phyloP scores from a whole-genome alignment of 2,888 invertebrate species.

The Sepioteuthis lessoniana region DNA sequence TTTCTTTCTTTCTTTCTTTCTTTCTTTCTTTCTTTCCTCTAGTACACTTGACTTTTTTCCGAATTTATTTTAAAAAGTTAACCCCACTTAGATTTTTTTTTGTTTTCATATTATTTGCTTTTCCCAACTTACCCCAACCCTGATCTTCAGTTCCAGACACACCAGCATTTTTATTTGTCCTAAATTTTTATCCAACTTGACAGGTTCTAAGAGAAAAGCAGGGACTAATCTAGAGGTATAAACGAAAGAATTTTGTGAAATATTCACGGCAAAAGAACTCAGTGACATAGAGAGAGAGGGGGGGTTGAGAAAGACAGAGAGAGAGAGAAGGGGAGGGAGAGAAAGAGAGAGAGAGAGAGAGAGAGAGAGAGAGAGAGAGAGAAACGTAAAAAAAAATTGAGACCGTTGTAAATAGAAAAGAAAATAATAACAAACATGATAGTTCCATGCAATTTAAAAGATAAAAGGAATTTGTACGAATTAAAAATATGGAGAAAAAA shows the following conservation, averaged over 20 bases:
- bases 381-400: background rate
- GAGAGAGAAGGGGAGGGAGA: too few species aligned
- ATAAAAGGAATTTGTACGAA: background rate
- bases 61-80: background rate
- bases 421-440: background rate
- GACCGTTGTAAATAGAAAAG: background rate
- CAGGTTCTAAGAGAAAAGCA: background rate
- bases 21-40: background rate
- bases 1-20: background rate
- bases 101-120: background rate
- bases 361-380: too few species aligned
- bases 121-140: background rate
- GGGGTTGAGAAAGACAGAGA: too few species aligned
- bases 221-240: background rate
- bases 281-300: too few species aligned
- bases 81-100: background rate
- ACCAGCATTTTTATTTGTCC: background rate
- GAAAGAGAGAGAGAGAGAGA: too few species aligned
- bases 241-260: background rate
- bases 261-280: background rate
- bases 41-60: background rate
- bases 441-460: background rate
- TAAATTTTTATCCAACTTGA: background rate
- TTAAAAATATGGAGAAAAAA: background rate
- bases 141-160: background rate